Conservation (phyloP, 23 tunicate genomes). For the Trididemnum miniatum region DNA sequence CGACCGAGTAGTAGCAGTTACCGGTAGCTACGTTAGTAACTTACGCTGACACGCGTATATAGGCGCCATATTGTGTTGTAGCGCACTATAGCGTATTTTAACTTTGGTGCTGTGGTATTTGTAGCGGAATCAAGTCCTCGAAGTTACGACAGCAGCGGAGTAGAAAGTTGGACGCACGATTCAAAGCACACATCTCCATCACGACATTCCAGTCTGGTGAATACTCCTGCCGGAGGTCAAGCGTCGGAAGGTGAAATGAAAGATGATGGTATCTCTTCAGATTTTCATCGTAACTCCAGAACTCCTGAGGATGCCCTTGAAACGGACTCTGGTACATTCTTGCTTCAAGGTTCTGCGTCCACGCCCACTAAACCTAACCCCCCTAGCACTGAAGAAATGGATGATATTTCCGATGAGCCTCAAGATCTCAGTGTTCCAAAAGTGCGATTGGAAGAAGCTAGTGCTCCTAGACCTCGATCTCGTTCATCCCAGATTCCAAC, state of each 20-base stretch:
- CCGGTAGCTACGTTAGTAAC: too few species aligned
- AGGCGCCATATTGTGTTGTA: too few species aligned
- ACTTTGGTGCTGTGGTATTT: too few species aligned
- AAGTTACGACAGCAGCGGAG: slow-evolving; percentile 86
- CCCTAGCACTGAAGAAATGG: background rate
- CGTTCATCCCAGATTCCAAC: slow-evolving; percentile 11
- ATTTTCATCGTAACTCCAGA: background rate
- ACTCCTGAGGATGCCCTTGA: slow-evolving; percentile 38
- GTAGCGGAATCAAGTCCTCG: slow-evolving; percentile 62
- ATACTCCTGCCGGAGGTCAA: background rate
- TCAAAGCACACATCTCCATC: slow-evolving; percentile 67
- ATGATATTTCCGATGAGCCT: slow-evolving; percentile 45
- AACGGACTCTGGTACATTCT: slow-evolving; percentile 37
- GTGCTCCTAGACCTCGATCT: slow-evolving; percentile 11
- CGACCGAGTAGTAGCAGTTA: too few species aligned
- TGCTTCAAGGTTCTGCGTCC: slow-evolving; percentile 35
- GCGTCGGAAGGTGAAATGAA: background rate
- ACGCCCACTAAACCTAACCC: slow-evolving; percentile 14
- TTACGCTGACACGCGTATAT: too few species aligned
- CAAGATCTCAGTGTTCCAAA: slow-evolving; percentile 57
- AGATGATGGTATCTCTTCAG: background rate
- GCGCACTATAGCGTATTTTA: too few species aligned
- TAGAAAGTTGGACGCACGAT: slow-evolving; percentile 81
- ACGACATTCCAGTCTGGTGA: slow-evolving; percentile 3
- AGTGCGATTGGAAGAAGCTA: slow-evolving; percentile 15